phyloP scores from a whole-genome alignment of 2,797 vertebrate species.

The Argentina silus region DNA sequence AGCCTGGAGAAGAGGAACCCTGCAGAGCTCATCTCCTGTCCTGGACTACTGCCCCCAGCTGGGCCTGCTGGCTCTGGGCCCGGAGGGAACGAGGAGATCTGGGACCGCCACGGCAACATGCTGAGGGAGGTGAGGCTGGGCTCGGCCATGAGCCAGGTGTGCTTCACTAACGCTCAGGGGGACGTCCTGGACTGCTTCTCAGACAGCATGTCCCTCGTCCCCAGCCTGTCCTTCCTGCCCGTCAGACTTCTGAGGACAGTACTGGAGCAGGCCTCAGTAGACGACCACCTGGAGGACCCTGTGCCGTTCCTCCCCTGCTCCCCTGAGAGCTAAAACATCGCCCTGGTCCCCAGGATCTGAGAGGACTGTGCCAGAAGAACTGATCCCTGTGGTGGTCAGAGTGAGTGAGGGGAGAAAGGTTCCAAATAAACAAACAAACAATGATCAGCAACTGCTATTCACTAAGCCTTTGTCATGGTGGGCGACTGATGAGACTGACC shows the following conservation, averaged over 20 bases:
- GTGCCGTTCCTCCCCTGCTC: conserved; percentile 58
- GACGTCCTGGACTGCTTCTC: conserved; percentile 64
- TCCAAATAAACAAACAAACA: neutral
- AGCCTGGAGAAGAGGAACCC: conserved; percentile 54
- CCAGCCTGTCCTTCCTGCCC: conserved; percentile 57
- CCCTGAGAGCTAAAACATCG: conserved; percentile 52
- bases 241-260: conserved; percentile 32
- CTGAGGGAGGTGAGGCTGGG: conserved; percentile 61
- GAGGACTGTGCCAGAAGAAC: neutral
- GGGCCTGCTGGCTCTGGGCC: conserved; percentile 50
- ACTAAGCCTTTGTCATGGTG: neutral
- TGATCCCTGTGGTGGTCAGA: neutral
- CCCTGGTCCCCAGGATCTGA: conserved; percentile 54
- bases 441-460: neutral
- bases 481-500: neutral
- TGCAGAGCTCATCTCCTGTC: conserved; percentile 50
- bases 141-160: conserved; percentile 59
- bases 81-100: conserved; percentile 58
- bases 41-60: conserved; percentile 65
- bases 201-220: conserved; percentile 62
- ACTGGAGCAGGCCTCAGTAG: conserved; percentile 27
- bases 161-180: conserved; percentile 65
- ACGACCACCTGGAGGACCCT: conserved; percentile 51
- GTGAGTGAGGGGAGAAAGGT: neutral
- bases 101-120: conserved; percentile 57